Evolutionary conservation across 2,797 vertebrate genomes (phyloP), one percentile per base, ranked within the genome.

Genomic region (Hapalemur alaotrensis): DNA sequence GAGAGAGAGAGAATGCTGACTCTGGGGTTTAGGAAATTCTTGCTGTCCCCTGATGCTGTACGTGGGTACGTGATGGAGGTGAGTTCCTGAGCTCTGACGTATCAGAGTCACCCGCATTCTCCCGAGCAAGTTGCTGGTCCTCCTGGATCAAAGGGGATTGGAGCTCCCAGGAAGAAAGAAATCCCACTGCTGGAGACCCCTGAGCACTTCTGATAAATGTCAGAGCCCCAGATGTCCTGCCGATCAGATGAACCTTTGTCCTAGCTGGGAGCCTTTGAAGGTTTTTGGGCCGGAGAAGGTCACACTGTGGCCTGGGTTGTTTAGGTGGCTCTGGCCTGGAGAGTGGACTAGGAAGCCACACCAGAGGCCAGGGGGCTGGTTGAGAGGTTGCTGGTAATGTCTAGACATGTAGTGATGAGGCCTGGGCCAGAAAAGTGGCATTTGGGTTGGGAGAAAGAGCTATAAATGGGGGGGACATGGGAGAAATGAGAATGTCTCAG

Each of bases 281-380:
- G 3, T 11, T 14, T 63, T 46, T 52, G 41, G 12, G 43, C 61
- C 32, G 20, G 43, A 75, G n/a, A 23, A 75, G 43, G 57, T 50
- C 18, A 1, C 11, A 0, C 35, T 7, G 7, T 32, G 46, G 10
- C 54, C 32, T 30, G 0, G 2, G 48, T 38, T 59, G 32, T 54
- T 61, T 11, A 1, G 43, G 76, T 4, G 23, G 11, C 48, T 67
- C 12, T 70, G 81, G 15, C 32, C 70, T 25, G 54, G n/a, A 79
- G 63, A 30, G 46, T 67, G 76, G 72, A 4, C 72, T 3, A 1
- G 22, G 73, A 30, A 57, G 43, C n/a, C 22, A 48, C 25, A 1
- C n/a, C 61, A 32, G 63, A 73, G 54, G 41, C 30, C 28, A 57
- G 10, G 57, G 23, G 20, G 1, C 20, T 50, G 20, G 38, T 1